Conservation (phyloP, 2,888 invertebrate species). For the Melinaea menophilus region DNA sequence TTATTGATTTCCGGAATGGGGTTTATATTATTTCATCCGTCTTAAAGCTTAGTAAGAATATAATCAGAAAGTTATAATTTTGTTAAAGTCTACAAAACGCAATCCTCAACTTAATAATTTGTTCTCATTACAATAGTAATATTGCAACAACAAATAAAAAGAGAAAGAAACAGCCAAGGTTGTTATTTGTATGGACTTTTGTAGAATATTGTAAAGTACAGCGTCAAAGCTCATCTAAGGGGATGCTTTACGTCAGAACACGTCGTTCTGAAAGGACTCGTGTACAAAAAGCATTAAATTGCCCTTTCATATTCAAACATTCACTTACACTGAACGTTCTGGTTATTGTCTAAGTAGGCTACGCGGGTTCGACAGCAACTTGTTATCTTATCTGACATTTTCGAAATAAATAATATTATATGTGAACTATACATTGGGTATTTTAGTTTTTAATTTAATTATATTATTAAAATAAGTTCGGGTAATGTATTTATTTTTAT, state of each 20-base stretch:
- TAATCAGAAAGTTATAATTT: no score
- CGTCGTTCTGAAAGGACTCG: constrained; percentile 18
- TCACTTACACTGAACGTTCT: constrained; percentile 9
- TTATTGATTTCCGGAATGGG: no score
- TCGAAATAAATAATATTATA: no score
- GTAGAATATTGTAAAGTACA: not conserved
- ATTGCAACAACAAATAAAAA: not conserved
- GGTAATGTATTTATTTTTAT: no score
- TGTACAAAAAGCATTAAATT: constrained; percentile 17
- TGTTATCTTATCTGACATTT: not conserved
- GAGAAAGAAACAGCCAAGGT: not conserved
- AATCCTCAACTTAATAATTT: no score
- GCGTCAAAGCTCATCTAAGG: constrained; percentile 4
- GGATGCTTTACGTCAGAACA: constrained; percentile 15
- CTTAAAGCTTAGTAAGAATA: no score
- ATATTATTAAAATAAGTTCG: no score
- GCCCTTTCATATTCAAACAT: constrained; percentile 20
- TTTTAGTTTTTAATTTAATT: no score
- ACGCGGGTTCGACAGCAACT: not conserved
- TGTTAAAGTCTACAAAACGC: not conserved
- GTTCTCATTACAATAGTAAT: no score
- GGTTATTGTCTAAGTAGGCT: not conserved
- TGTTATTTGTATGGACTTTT: not conserved
- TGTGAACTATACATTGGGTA: no score
- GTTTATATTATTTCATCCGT: no score